A percentile compares a stretch with the other conserved stretches of the same genome.
Conservation (phyloP, 2,113 vertebrate species). For the Carlito syrichta region DNA sequence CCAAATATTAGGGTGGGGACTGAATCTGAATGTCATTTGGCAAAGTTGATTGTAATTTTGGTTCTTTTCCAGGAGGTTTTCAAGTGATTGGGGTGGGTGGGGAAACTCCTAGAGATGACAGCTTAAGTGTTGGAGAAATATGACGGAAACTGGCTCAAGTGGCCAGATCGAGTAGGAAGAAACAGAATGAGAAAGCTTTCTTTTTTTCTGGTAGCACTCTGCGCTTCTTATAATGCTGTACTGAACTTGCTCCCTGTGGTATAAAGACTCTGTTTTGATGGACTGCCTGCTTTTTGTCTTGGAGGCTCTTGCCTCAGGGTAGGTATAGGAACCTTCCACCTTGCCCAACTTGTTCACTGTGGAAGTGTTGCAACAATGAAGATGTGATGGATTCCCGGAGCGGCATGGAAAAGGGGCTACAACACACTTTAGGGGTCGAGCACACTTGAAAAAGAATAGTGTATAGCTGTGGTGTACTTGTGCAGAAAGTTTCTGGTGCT, state of each 20-base stretch:
- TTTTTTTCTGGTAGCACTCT: not conserved
- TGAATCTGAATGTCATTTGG: conserved; percentile 48
- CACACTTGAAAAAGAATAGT: not conserved
- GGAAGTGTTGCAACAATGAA: not conserved
- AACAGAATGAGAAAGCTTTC: not conserved
- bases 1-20: conserved; percentile 47
- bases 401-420: not conserved
- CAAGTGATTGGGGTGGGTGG: conserved; percentile 33
- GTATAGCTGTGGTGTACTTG: not conserved
- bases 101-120: conserved; percentile 48
- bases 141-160: conserved; percentile 23
- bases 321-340: not conserved
- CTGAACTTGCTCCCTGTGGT: not conserved
- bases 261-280: not conserved
- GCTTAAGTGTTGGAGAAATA: conserved; percentile 44
- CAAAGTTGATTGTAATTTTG: conserved; percentile 42
- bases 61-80: conserved; percentile 40
- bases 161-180: not conserved
- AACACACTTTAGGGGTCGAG: not conserved
- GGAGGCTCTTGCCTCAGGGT: not conserved
- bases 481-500: not conserved
- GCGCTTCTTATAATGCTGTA: not conserved
- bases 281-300: not conserved
- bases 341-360: not conserved
- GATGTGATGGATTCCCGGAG: not conserved